phyloP scores from a whole-genome alignment of 2,888 invertebrate genomes.

The Parnassius smintheus region DNA sequence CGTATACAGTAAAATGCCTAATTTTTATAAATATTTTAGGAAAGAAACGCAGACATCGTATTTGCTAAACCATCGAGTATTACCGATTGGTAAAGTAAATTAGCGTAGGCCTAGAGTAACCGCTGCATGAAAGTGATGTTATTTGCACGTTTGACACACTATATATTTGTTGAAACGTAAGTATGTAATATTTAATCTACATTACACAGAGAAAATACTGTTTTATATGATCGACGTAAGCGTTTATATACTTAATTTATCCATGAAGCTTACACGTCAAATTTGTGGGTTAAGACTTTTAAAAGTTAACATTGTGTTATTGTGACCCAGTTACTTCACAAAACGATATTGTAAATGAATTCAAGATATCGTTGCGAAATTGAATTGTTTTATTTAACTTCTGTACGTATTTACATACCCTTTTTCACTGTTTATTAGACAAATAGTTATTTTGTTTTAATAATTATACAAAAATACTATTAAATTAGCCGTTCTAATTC shows the following conservation, averaged over 20 bases:
- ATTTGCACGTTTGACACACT: slow-evolving; percentile 54
- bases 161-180: slow-evolving; percentile 47
- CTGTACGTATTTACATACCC: slow-evolving; percentile 24
- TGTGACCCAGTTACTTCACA: not conserved
- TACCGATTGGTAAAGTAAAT: slow-evolving; percentile 55
- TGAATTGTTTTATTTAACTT: slow-evolving; percentile 45
- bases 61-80: slow-evolving; percentile 62
- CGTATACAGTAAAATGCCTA: slow-evolving; percentile 49
- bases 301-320: slow-evolving; percentile 3
- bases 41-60: slow-evolving; percentile 48
- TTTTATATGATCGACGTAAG: slow-evolving; percentile 9
- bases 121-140: slow-evolving; percentile 68
- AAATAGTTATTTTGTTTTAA: not conserved
- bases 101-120: slow-evolving; percentile 47
- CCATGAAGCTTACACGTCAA: slow-evolving; percentile 11
- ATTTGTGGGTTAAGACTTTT: slow-evolving; percentile 5
- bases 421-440: slow-evolving; percentile 1
- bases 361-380: slow-evolving; percentile 41
- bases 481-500: slow-evolving; percentile 27
- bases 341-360: not conserved
- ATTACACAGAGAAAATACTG: slow-evolving; percentile 16
- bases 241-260: slow-evolving; percentile 3
- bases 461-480: slow-evolving; percentile 12
- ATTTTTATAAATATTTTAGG: slow-evolving; percentile 56
- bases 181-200: slow-evolving; percentile 25